Evolutionary conservation across 2,113 vertebrate genomes (phyloP), one percentile per base, ranked within the genome.

Genomic region (Otus sunia): DNA sequence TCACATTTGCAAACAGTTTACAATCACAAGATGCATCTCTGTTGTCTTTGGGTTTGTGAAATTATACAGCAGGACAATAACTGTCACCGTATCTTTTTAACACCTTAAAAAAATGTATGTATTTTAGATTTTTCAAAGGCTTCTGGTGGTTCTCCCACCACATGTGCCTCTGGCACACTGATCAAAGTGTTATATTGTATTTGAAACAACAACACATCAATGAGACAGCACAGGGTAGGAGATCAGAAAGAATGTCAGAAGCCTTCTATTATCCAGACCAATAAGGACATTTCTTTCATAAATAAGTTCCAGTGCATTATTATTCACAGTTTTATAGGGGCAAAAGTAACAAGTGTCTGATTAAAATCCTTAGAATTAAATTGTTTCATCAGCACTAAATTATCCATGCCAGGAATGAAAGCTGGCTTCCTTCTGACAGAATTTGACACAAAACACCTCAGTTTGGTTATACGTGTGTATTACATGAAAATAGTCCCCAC

Each of bases 1-100:
- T 80, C 39, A 50, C 30, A 30, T 86, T 56, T 72, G 79, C 53
- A 15, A 68, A 15, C 4, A 16, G 20, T 56, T 90, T 55, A 55
- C 30, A 82, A 11, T 22, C 17, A n/a, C 0, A 0, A 83, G 34
- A 18, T 1, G 1, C 11, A 19, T 32, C 41, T 53, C 49, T 91
- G 5, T 26, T 59, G 59, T 8, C 32, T 74, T 90, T 11, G 50
- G 13, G 45, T 73, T 29, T 2, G 0, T 39, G 50, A 66, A 84
- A 55, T 10, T 30, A 11, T 25, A 69, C 15, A 45, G 34, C 53
- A 39, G 34, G 34, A 75, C 47, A 23, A 2, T 71, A 92, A 63
- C 7, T 52, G 27, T 52, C 23, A 34, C 39, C 59, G 8, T 29
- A 26, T 62, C 4, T 67, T 74, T 86, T 15, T 41, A 77, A 36